These are phyloP conservation scores for Nannospalax galili DNA, from an alignment of 2,113 vertebrate genomes.

Conservation along the genomic window DNA sequence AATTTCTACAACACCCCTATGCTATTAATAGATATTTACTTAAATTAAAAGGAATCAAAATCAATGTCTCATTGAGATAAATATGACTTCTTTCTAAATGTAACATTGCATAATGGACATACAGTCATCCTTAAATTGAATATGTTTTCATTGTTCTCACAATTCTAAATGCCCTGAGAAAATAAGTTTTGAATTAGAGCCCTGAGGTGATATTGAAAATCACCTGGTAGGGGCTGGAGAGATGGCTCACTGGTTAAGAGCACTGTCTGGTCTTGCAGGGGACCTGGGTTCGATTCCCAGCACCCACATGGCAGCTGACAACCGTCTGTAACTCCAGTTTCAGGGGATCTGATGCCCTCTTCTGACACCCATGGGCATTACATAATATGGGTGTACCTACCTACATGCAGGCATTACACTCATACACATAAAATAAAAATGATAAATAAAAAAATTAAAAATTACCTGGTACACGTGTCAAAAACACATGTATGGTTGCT, in stretches of 20 bases:
- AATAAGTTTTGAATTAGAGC: background rate
- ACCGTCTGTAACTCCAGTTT: too few species aligned
- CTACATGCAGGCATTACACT: too few species aligned
- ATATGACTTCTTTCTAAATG: background rate
- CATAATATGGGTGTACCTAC: too few species aligned
- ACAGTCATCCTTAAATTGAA: background rate
- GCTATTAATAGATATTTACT: conserved; percentile 9
- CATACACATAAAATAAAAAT: too few species aligned
- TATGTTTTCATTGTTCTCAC: background rate
- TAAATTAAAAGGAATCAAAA: background rate
- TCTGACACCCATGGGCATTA: too few species aligned
- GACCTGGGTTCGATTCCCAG: too few species aligned
- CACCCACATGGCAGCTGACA: too few species aligned
- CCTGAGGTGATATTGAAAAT: background rate
- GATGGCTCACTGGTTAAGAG: too few species aligned
- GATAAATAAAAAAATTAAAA: background rate
- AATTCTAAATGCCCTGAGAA: background rate
- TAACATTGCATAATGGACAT: background rate
- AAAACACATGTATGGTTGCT: background rate
- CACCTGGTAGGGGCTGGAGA: too few species aligned
- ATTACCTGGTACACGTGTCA: background rate
- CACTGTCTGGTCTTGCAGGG: too few species aligned
- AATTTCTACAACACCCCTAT: background rate
- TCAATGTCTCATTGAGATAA: background rate
- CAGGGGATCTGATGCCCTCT: too few species aligned